A percentile compares a stretch with the other conserved stretches of the same genome.
These are phyloP conservation scores for Tenualosa thibaudeaui DNA, from an alignment of 2,797 vertebrate species.

Conservation along the genomic window DNA sequence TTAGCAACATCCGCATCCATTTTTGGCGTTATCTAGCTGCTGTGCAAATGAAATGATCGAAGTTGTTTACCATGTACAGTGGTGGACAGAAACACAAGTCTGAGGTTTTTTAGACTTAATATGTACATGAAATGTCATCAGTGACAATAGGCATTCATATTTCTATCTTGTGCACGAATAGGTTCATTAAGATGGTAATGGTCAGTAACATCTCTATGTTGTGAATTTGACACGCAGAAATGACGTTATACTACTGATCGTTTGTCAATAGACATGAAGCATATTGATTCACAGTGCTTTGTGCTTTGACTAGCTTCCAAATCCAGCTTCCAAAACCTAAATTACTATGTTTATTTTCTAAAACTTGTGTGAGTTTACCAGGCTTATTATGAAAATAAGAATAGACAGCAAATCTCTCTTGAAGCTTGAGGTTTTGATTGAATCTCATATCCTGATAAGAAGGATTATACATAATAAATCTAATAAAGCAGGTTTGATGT, in stretches of 20 bases:
- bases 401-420: background rate
- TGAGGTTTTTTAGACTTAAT: background rate
- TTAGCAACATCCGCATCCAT: background rate
- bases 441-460: background rate
- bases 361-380: background rate
- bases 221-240: too few relatives aligned
- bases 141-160: background rate
- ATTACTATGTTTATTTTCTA: background rate
- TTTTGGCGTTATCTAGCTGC: background rate
- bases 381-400: background rate
- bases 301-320: too few relatives aligned
- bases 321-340: too few relatives aligned
- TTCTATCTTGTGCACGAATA: background rate
- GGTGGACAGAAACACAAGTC: background rate
- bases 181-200: background rate
- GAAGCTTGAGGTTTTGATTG: background rate
- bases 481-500: background rate
- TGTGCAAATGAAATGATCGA: background rate
- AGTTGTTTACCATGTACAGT: background rate
- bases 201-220: too few relatives aligned
- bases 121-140: background rate
- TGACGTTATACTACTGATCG: too few relatives aligned
- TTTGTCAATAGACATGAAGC: too few relatives aligned
- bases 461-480: background rate
- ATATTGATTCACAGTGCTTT: too few relatives aligned